Conservation (phyloP, 1,140 invertebrate genomes). For the Diachasmimorpha longicaudata region DNA sequence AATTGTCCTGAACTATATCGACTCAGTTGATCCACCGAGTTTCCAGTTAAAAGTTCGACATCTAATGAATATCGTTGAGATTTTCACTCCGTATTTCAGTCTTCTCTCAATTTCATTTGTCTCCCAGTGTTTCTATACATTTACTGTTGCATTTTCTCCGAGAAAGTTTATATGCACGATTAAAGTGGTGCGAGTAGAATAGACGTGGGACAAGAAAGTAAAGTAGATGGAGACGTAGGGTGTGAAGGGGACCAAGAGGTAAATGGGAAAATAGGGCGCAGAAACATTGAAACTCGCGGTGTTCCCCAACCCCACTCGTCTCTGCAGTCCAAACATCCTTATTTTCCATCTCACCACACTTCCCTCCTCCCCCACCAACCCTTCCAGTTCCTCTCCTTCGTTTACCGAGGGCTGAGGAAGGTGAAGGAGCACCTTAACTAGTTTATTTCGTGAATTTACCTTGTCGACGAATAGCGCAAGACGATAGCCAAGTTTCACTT, state of each 20-base stretch:
- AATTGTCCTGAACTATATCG: too few relatives aligned
- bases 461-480: neutral
- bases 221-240: neutral
- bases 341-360: neutral
- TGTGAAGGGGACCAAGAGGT: neutral
- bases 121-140: too few relatives aligned
- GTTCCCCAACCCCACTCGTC: neutral
- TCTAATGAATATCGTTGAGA: too few relatives aligned
- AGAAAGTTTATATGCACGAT: conserved; percentile 1
- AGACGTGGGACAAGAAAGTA: neutral
- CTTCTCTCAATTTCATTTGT: too few relatives aligned
- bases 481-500: neutral
- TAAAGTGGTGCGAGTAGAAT: neutral
- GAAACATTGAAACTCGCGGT: neutral
- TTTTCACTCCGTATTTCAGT: too few relatives aligned
- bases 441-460: neutral
- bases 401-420: neutral
- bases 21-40: too few relatives aligned
- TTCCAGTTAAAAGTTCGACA: too few relatives aligned
- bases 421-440: neutral
- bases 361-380: neutral
- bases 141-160: neutral
- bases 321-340: neutral
- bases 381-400: neutral
- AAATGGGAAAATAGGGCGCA: neutral